Evolutionary conservation across 2,113 vertebrate species (phyloP), one percentile per base, ranked within the genome.

Genomic region (Emydocephalus ijimae): DNA sequence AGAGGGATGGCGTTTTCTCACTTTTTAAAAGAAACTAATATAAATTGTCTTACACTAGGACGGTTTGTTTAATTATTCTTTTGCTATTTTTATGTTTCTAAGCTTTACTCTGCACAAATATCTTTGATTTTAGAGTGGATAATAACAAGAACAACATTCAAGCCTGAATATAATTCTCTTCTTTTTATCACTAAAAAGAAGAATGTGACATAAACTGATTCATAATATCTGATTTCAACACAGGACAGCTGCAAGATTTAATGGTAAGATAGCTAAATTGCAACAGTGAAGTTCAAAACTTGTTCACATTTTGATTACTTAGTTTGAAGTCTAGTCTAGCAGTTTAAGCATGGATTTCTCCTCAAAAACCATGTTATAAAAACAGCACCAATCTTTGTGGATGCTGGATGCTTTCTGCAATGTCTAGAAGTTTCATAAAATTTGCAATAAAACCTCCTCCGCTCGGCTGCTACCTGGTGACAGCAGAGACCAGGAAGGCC

Each of bases 261-360:
- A 69, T 15, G 29, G 64, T 69, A 9, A 81, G 74, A 81, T 43
- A 81, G 7, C 74, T 5, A 87, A 87, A 29, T 93, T 87, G 69
- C 91, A 43, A n/a, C 91, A 88, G 92, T 92, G 89, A 92, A 0
- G 39, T 56, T 9, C 24, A 95, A 52, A 5, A 88, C 20, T 21
- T 89, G 95, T 26, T 55, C 59, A 85, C 7, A 61, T 1, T 91
- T 85, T 54, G 55, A 90, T 5, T 94, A 89, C 4, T 94, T 90
- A 92, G 92, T 89, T 89, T 94, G 39, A 95, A 43, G 43, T 52
- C 89, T 91, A 50, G 94, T 24, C 54, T 48, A 92, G 94, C 87
- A 15, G 39, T 87, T 85, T 91, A 91, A 59, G 23, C 10, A n/a
- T 52, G 89, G 91, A 55, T 90, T 52, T 34, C 81, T 87, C 89